Evolutionary conservation across 2,113 vertebrate genomes (phyloP).

Genomic region (Dipodomys merriami): DNA sequence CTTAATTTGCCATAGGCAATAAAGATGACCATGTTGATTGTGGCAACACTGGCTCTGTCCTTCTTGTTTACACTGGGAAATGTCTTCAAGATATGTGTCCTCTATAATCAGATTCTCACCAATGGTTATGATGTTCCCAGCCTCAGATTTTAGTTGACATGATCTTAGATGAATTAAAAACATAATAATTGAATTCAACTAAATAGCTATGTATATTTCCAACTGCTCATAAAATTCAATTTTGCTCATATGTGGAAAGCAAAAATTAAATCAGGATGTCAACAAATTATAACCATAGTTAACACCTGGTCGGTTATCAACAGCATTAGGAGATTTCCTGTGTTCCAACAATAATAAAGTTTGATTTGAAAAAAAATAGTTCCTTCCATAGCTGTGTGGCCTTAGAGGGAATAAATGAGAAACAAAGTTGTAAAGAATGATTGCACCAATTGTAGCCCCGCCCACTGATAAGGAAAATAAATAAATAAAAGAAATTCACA

Average conservation of each 20-base stretch:
- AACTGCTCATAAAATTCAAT: background rate
- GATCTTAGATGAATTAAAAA: background rate
- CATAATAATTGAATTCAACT: background rate
- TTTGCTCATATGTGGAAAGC: background rate
- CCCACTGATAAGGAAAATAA: slow-evolving; percentile 47
- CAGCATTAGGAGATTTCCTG: background rate
- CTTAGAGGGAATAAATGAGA: background rate
- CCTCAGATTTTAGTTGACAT: background rate
- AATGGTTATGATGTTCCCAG: background rate
- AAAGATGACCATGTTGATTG: background rate
- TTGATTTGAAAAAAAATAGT: background rate
- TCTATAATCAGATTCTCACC: background rate
- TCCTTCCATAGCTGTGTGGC: background rate
- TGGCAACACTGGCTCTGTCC: background rate
- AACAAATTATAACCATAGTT: background rate
- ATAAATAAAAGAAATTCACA: slow-evolving; percentile 36
- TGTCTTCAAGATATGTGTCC: background rate
- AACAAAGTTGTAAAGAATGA: slow-evolving; percentile 24
- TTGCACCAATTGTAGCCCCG: background rate
- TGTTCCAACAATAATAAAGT: background rate
- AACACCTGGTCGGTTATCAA: background rate
- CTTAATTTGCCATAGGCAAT: background rate
- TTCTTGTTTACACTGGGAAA: background rate
- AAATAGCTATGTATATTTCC: background rate
- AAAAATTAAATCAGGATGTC: background rate